phyloP scores from a whole-genome alignment of 2,113 vertebrate genomes.

The Synchiropus splendidus region DNA sequence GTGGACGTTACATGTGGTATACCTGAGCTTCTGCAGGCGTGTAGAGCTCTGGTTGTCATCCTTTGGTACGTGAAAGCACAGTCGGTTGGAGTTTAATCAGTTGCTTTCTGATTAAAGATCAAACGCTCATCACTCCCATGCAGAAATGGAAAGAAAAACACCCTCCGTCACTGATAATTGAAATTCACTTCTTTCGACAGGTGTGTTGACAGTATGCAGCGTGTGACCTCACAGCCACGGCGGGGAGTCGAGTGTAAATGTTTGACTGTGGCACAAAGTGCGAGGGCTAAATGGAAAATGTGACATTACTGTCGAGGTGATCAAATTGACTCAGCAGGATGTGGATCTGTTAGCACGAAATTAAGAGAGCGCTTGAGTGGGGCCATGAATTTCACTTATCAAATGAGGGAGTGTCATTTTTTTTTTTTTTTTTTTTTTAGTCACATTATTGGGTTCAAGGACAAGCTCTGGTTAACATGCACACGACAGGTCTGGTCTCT shows the following conservation, averaged over 20 bases:
- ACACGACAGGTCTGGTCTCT: conserved; percentile 76
- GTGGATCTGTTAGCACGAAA: conserved; percentile 2
- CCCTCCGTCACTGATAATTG: conserved; percentile 70
- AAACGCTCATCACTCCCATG: conserved; percentile 71
- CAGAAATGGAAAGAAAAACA: conserved; percentile 70
- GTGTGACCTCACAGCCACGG: conserved; percentile 3
- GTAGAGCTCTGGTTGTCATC: conserved; percentile 54
- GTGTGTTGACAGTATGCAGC: conserved; percentile 19
- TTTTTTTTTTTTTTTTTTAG: conserved; percentile 56
- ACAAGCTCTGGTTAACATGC: conserved; percentile 89
- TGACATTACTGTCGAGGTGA: conserved; percentile 10
- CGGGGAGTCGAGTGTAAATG: too few species aligned
- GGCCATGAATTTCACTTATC: conserved; percentile 96
- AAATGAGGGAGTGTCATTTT: conserved; percentile 86
- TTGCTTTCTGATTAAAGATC: conserved; percentile 70
- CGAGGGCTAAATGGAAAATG: too few species aligned
- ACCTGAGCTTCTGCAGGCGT: conserved; percentile 10
- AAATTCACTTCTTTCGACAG: conserved; percentile 60
- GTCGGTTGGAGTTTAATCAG: conserved; percentile 70
- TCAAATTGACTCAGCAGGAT: conserved; percentile 13
- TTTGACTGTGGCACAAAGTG: too few species aligned
- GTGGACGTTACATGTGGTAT: conserved; percentile 15
- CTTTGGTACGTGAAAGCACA: conserved; percentile 68
- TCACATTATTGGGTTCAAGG: conserved; percentile 81
- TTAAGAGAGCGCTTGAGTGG: conserved; percentile 19